Evolutionary conservation across 1,140 invertebrate species (phyloP).

Genomic region (Heliconius himera): DNA sequence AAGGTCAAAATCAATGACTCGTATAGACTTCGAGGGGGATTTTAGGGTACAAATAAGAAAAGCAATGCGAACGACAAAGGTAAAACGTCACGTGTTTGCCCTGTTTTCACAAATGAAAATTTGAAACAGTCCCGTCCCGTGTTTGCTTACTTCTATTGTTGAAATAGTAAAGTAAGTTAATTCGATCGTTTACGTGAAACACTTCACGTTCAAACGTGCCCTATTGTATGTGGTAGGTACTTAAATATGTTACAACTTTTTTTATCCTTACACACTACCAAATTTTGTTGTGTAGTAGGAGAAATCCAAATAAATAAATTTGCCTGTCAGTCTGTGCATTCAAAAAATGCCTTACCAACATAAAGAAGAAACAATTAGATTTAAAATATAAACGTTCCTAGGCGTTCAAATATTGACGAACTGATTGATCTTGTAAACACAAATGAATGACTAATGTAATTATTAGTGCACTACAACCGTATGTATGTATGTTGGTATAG

Average conservation of each 20-base stretch:
- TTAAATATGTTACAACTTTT: conserved; percentile 60
- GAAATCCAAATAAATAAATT: neutral
- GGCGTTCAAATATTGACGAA: too few species aligned
- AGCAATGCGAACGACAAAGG: conserved; percentile 31
- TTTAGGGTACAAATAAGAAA: conserved; percentile 30
- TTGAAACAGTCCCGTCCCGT: conserved; percentile 17
- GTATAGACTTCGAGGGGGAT: conserved; percentile 31
- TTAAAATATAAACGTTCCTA: too few species aligned
- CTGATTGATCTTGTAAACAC: too few species aligned
- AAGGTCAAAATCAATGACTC: conserved; percentile 66
- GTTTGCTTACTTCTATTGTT: conserved; percentile 28
- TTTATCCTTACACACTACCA: neutral
- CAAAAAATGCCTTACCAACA: too few species aligned
- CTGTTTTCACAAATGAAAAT: conserved; percentile 21
- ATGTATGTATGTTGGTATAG: too few species aligned
- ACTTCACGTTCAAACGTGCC: conserved; percentile 62
- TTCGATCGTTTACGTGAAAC: conserved; percentile 57
- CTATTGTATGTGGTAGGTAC: conserved; percentile 66
- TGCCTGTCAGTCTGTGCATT: too few species aligned
- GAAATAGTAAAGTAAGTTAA: conserved; percentile 30
- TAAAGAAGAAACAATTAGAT: too few species aligned
- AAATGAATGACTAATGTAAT: too few species aligned
- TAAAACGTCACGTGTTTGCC: conserved; percentile 42
- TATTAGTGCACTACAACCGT: too few species aligned
- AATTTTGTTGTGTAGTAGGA: neutral